Base-by-base conservation (phyloP, 2,888 invertebrate genomes). In the Philhelius pedissequus region DNA sequence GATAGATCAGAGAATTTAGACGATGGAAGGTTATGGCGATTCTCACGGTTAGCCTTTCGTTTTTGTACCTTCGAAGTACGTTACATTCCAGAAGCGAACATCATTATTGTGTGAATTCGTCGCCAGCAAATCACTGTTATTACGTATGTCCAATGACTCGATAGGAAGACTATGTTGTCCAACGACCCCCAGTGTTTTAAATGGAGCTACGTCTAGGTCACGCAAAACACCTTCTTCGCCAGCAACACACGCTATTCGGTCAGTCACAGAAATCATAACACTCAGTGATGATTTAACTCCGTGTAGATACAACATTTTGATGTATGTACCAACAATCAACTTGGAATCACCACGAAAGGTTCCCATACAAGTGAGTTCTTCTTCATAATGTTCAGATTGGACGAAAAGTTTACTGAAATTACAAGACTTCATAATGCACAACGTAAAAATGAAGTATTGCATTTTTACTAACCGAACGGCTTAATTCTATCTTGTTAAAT, bases 41-140 rank as follows among this genome's bases (percentile, higher is more conserved):
- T 92, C 87, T 95, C 95, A 87, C 93, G 94, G 88, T 94, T 94
- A 87, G 94, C 95, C 87, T 95, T 94, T 88, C 95, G 95, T 82
- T 94, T 94, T 78, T 93, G 92, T 94, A 68, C 95, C 94, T 90
- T 97, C 96, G 89, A 98, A 96, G 90, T 96, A 97, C 79, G 95
- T 94, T 9, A 98, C 95, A 91, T 97, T 97, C 98, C 98, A 98
- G 92, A 98, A 98, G 88, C 96, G 96, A 0, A 98, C 94, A 89
- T 95, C 95, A 90, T 97, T n/a, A n/a, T n/a, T n/a, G n/a, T n/a
- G n/a, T n/a, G n/a, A n/a, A n/a, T n/a, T n/a, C n/a, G n/a, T n/a
- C 0, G 97, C 98, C 84, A 98, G 93, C 76, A 95, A 93, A 82
- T 94, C 94, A 0, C 96, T 96, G 90, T 96, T 95, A 88, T 94